Base-by-base conservation (phyloP, 2,797 vertebrate genomes). In the Pseudocheirus occidentalis region DNA sequence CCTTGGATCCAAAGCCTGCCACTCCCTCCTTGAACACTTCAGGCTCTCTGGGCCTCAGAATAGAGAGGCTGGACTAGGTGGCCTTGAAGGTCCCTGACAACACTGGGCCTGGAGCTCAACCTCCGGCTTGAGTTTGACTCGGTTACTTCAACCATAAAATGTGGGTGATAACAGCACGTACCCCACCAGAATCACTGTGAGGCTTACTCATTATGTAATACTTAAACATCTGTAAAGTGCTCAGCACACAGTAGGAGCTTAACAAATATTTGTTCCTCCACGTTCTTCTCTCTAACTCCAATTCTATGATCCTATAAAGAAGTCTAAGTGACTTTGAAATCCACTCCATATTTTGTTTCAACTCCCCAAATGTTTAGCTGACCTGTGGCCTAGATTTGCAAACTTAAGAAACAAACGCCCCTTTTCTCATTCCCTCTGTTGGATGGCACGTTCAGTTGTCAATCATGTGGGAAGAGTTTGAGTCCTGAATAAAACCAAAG, bases 401-500 rank as follows among this genome's bases (percentile, higher is more conserved):
- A 50, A 3, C n/a, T n/a, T 40, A 73, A 40, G 16, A 7, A 73
- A n/a, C 66, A 73, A 40, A 18, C 28, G 27, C 27, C 73, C 73
- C 40, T 87, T 40, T 87, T 87, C 40, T 87, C 11, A 87, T 50
- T 50, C 73, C 10, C 3, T 81, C n/a, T 40, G 16, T 50, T 87
- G 40, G 24, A 87, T 87, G 40, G 73, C 24, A 87, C 24, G 6
- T 40, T 46, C 73, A 81, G 73, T 40, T 81, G n/a, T 46, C 73
- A 46, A 21, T 81, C n/a, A 81, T 24, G 73, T 4, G 10, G 21
- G 18, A 50, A 87, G 40, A 40, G 7, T 81, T 3, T 50, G 40
- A 87, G 1, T 87, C 40, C 5, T 31, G 13, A 90, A 21, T 57
- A 18, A 94, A 93, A 57, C 56, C 55, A 40, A 93, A 96, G 95